These are phyloP conservation scores for Tetramorium simillimum DNA, from an alignment of 1,140 invertebrate genomes.

Conservation along the genomic window DNA sequence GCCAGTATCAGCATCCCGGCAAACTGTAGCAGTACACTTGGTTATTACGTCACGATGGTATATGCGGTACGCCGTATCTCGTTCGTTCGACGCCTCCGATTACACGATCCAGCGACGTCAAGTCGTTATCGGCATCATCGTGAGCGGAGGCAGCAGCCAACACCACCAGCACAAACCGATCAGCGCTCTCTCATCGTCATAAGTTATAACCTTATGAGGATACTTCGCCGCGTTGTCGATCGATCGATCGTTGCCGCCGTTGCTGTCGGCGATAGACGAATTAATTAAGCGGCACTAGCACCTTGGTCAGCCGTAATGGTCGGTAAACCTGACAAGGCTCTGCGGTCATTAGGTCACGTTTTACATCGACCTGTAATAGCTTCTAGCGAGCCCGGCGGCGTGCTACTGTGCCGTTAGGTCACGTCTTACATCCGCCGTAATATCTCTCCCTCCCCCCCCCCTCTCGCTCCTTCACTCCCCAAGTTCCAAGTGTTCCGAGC, in stretches of 20 bases:
- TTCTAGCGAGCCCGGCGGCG: constrained; percentile 28
- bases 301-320: constrained; percentile 53
- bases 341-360: constrained; percentile 65
- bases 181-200: constrained; percentile 36
- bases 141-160: constrained; percentile 27
- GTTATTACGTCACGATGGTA: constrained; percentile 49
- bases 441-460: constrained; percentile 6
- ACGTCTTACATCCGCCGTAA: constrained; percentile 48
- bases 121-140: constrained; percentile 59
- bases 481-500: constrained; percentile 46
- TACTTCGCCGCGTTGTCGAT: constrained; percentile 14
- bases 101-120: constrained; percentile 55
- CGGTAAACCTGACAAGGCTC: constrained; percentile 53
- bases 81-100: constrained; percentile 56
- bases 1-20: constrained; percentile 51
- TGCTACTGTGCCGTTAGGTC: constrained; percentile 36
- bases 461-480: not conserved
- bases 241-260: constrained; percentile 44
- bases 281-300: constrained; percentile 54
- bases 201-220: constrained; percentile 51
- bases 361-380: constrained; percentile 58
- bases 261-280: constrained; percentile 50
- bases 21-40: constrained; percentile 44
- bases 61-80: constrained; percentile 39
- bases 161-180: constrained; percentile 26